Evolutionary conservation across 2,797 vertebrate species (phyloP), one percentile per base, ranked within the genome.

Genomic region (Gastrophryne carolinensis): DNA sequence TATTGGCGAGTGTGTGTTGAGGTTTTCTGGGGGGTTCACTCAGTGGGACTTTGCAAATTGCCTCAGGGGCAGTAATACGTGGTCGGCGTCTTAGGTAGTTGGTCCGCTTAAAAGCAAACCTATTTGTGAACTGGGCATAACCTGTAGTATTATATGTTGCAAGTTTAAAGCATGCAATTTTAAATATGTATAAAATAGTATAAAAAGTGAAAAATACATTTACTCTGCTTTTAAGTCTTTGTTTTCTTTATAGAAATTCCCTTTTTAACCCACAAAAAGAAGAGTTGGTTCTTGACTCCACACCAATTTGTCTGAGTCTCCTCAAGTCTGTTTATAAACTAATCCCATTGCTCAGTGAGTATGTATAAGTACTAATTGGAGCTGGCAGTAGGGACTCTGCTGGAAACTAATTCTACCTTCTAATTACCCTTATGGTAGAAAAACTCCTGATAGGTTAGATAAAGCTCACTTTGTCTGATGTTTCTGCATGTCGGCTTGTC

Each of bases 291-390:
- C 67, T 64, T 71, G 60, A 72, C 68, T 57, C 61, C 24, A 47
- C 35, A 78, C n/a, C 60, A 78, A 65, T 78, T 72, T 78, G 60
- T 78, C 75, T 72, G 39, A 68, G 68, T 64, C 67, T 78, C 75
- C 61, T 68, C 75, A 58, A 78, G 75, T 78, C 67, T 78, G 75
- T 71, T 78, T 78, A 78, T 72, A 70, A 57, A 78, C 52, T 58
- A 78, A 72, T 78, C 75, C 75, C 68, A 66, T 78, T 78, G 75
- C 75, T 78, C 75, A 78, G 68, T 72, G 75, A 78, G 60, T 65
- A 63, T 32, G 52, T 78, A 78, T 65, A 72, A 78, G 67, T 78
- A 72, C 75, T 78, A 78, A 78, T 78, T 78, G 75, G 68, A 72
- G 61, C 75, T 78, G 68, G 67, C 68, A 72, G 75, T 57, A 78